Evolutionary conservation across 2,113 vertebrate genomes (phyloP).

Genomic region (Octodon degus): DNA sequence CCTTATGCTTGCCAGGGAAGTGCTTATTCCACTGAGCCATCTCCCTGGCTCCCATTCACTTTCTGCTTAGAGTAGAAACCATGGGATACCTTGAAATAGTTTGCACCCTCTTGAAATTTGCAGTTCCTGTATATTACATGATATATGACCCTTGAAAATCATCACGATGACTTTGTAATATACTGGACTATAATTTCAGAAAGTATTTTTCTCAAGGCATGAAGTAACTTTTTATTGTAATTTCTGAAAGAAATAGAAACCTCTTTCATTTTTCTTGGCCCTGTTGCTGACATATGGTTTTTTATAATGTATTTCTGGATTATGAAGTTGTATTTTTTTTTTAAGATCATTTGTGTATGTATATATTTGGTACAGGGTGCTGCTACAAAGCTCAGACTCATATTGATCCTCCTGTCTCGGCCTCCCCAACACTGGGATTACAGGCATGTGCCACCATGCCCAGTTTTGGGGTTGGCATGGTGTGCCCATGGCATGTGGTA

Average conservation of each 20-base stretch:
- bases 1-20: no score
- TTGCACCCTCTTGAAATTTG: neutral
- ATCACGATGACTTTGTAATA: neutral
- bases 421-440: no score
- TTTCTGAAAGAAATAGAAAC: neutral
- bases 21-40: no score
- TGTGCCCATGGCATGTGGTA: no score
- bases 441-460: no score
- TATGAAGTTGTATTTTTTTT: slow-evolving; percentile 82
- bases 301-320: slow-evolving; percentile 72
- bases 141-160: neutral
- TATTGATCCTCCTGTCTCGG: no score
- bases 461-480: no score
- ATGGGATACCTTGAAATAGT: neutral
- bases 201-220: neutral
- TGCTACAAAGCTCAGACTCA: no score
- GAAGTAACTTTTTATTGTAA: slow-evolving; percentile 34
- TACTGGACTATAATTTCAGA: neutral
- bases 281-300: slow-evolving; percentile 76
- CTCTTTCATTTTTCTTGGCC: slow-evolving; percentile 61
- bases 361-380: no score
- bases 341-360: no score
- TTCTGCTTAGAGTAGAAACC: neutral
- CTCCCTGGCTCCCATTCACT: no score
- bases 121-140: neutral